These are phyloP conservation scores for Notechis scutatus DNA, from an alignment of 2,113 vertebrate genomes.

Conservation along the genomic window DNA sequence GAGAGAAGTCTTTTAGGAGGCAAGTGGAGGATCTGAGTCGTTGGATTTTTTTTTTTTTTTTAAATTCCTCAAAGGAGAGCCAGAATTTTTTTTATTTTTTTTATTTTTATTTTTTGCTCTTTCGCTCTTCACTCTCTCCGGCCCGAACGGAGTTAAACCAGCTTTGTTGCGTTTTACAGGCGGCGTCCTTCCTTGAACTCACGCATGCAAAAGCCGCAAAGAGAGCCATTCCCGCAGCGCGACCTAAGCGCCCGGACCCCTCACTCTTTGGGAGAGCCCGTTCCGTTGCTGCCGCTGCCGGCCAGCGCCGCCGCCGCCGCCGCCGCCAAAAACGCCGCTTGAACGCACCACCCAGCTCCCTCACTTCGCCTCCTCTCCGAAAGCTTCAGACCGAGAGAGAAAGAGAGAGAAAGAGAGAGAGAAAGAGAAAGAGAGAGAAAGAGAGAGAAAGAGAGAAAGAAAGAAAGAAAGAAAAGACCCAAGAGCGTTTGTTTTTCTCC, in stretches of 20 bases:
- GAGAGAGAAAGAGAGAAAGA: neutral
- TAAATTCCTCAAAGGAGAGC: neutral
- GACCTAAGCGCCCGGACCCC: neutral
- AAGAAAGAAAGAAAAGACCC: neutral
- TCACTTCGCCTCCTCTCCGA: neutral
- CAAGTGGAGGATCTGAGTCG: neutral
- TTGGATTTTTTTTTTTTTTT: neutral
- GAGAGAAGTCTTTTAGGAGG: neutral
- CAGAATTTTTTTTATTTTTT: no score
- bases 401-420: neutral
- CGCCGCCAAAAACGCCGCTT: neutral
- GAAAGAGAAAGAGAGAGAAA: no score
- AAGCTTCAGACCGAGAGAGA: neutral
- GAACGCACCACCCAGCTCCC: neutral
- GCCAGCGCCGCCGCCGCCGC: neutral
- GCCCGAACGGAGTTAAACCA: neutral
- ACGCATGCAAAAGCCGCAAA: neutral
- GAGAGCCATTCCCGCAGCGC: neutral
- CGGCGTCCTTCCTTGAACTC: conserved; percentile 30
- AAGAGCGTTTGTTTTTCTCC: neutral
- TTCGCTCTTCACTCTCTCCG: neutral
- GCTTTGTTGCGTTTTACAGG: neutral
- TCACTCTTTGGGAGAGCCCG: neutral
- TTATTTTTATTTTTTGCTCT: no score
- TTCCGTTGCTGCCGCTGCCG: neutral